Evolutionary conservation across 64 coral and sea anemone species (phyloP).

Genomic region (Pocillopora verrucosa): DNA sequence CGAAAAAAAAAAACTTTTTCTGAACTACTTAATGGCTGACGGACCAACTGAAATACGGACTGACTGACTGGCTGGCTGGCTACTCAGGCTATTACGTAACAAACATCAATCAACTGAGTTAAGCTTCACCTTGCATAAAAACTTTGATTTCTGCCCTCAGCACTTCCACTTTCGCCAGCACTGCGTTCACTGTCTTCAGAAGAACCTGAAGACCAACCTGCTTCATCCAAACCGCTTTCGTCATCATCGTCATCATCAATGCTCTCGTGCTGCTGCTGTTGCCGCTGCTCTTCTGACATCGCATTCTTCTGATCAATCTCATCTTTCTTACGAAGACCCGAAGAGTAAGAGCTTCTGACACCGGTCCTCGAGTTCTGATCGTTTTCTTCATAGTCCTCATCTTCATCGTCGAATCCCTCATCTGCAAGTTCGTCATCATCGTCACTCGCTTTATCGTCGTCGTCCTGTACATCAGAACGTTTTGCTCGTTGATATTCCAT

Average conservation of each 20-base stretch:
- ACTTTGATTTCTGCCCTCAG: neutral
- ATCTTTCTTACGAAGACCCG: slow-evolving; percentile 1
- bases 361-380: neutral
- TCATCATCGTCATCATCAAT: neutral
- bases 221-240: neutral
- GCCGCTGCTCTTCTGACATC: neutral
- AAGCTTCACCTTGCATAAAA: neutral
- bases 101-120: neutral
- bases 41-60: neutral
- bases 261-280: neutral
- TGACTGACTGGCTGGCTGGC: neutral
- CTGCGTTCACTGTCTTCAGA: neutral
- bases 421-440: neutral
- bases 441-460: neutral
- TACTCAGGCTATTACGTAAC: neutral
- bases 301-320: neutral
- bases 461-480: neutral
- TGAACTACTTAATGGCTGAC: neutral
- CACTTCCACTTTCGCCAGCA: slow-evolving; percentile 20
- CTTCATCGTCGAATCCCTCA: slow-evolving; percentile 21
- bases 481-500: neutral
- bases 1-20: neutral
- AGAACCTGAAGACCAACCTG: neutral
- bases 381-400: neutral
- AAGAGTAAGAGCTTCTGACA: neutral